Evolutionary conservation across 2,888 invertebrate species (phyloP).

Genomic region (Cryptocephalus primarius): DNA sequence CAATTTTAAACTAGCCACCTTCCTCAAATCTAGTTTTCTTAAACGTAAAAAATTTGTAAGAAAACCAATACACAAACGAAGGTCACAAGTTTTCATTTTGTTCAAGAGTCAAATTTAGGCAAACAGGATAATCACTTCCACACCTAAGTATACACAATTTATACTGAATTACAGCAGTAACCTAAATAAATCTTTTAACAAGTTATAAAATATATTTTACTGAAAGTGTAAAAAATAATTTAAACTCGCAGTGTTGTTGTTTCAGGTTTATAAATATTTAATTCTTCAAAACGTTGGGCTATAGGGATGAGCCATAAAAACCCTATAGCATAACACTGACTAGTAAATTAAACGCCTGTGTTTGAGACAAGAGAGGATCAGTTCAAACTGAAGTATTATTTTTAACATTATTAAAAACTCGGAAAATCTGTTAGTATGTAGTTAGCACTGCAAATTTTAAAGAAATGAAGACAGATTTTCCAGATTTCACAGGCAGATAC

Average conservation of each 20-base stretch:
- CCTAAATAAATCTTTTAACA: too few relatives aligned
- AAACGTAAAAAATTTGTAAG: too few relatives aligned
- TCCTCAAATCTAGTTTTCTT: too few relatives aligned
- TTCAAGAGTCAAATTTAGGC: too few relatives aligned
- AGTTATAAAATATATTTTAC: too few relatives aligned
- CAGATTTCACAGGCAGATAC: slow-evolving; percentile 2
- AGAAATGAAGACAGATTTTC: not conserved
- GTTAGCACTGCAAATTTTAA: too few relatives aligned
- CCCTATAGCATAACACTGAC: slow-evolving; percentile 32
- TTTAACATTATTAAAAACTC: slow-evolving; percentile 1
- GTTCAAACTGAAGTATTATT: slow-evolving; percentile 28
- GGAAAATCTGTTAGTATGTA: not conserved
- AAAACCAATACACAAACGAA: too few relatives aligned
- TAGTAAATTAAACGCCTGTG: slow-evolving; percentile 30
- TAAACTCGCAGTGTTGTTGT: not conserved
- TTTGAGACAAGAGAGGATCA: slow-evolving; percentile 19
- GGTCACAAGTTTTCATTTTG: too few relatives aligned
- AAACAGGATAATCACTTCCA: too few relatives aligned
- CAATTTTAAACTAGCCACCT: too few relatives aligned
- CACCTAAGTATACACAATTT: too few relatives aligned
- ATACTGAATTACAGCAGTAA: too few relatives aligned
- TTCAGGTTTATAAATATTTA: slow-evolving; percentile 2
- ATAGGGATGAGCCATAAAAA: slow-evolving; percentile 12
- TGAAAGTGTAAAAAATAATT: not conserved
- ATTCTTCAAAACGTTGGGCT: slow-evolving; percentile 11